A percentile compares a stretch with the other conserved stretches of the same genome.
phyloP scores from a whole-genome alignment of 2,888 invertebrate genomes.

The Lamellibrachia satsuma region DNA sequence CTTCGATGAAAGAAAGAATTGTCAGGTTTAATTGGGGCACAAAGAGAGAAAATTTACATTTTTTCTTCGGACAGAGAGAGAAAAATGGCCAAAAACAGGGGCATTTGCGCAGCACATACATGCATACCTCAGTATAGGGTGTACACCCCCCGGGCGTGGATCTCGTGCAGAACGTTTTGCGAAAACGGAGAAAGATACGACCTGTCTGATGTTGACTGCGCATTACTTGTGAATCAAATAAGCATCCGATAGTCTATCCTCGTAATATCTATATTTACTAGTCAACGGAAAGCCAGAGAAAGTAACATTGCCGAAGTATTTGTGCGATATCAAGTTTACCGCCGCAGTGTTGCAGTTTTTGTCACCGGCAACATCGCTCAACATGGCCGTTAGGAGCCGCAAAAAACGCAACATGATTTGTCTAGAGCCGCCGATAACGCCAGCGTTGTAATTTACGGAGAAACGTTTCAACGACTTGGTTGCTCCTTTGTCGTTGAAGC shows the following conservation, averaged over 20 bases:
- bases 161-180: too few species aligned
- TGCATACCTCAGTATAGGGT: too few species aligned
- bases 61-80: too few species aligned
- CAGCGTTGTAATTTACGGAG: conserved; percentile 17
- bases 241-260: not conserved
- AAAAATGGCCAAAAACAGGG: too few species aligned
- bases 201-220: too few species aligned
- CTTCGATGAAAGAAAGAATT: too few species aligned
- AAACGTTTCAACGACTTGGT: not conserved
- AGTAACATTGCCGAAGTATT: conserved; percentile 14
- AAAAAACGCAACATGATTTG: conserved; percentile 17
- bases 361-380: conserved; percentile 9
- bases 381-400: conserved; percentile 19
- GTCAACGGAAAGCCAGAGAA: conserved; percentile 20
- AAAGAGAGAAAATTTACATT: too few species aligned
- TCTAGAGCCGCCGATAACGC: conserved; percentile 14
- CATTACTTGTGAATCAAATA: conserved; percentile 22
- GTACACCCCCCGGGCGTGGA: too few species aligned
- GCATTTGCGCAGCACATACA: too few species aligned
- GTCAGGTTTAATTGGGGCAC: too few species aligned
- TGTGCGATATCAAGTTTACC: conserved; percentile 23
- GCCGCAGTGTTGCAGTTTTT: conserved; percentile 21
- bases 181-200: too few species aligned
- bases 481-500: not conserved
- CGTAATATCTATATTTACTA: not conserved